phyloP scores from a whole-genome alignment of 2,888 invertebrate species.

The Spilosoma lubricipeda region DNA sequence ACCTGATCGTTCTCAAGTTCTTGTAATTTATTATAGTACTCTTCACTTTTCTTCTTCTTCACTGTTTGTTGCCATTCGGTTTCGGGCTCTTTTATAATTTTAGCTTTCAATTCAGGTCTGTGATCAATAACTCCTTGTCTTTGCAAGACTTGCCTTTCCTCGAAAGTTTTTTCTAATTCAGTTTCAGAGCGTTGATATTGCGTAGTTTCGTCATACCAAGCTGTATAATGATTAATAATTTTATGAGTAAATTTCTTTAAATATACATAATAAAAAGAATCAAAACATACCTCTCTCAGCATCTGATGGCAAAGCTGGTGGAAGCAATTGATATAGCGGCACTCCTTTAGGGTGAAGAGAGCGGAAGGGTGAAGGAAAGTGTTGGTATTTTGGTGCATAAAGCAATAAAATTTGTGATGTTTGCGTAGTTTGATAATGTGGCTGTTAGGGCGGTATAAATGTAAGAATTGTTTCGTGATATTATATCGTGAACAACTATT shows the following conservation, averaged over 20 bases:
- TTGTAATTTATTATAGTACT: slow-evolving; percentile 93
- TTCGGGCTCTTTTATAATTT: slow-evolving; percentile 90
- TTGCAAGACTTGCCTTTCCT: slow-evolving; percentile 91
- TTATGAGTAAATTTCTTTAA: slow-evolving; percentile 24
- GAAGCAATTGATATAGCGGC: slow-evolving; percentile 82
- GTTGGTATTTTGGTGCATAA: slow-evolving; percentile 69
- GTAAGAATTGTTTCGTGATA: slow-evolving; percentile 33
- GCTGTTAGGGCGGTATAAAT: slow-evolving; percentile 65
- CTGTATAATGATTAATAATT: slow-evolving; percentile 71
- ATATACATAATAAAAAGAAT: slow-evolving; percentile 31
- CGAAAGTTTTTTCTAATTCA: slow-evolving; percentile 95
- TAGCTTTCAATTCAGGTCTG: slow-evolving; percentile 88
- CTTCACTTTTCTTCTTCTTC: slow-evolving; percentile 92
- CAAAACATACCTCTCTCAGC: slow-evolving; percentile 77
- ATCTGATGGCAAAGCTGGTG: slow-evolving; percentile 80
- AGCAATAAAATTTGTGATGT: slow-evolving; percentile 79
- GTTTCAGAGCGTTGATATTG: slow-evolving; percentile 94
- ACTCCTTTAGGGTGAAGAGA: slow-evolving; percentile 65
- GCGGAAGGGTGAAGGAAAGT: slow-evolving; percentile 62
- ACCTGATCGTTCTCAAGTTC: slow-evolving; percentile 94
- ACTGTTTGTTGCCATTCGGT: slow-evolving; percentile 95
- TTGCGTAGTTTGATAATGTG: slow-evolving; percentile 70
- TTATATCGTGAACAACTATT: slow-evolving; percentile 31
- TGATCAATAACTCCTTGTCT: slow-evolving; percentile 89
- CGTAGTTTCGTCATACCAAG: slow-evolving; percentile 97